Base-by-base conservation (phyloP, 2,113 vertebrate genomes). In the Anhinga anhinga region DNA sequence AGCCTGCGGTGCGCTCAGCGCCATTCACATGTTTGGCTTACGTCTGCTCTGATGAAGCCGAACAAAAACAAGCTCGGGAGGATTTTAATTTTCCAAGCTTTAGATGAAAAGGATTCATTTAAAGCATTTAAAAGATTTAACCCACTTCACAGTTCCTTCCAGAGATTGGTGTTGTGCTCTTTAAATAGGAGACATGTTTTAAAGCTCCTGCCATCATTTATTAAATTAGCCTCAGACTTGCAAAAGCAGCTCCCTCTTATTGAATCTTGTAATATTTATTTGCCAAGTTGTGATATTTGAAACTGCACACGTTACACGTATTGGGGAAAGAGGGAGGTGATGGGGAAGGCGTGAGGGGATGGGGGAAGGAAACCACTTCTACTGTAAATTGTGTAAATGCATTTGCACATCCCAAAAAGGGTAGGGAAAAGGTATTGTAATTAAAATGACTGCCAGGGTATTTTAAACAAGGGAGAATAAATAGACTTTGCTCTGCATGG, bases 181-280 rank as follows among this genome's bases (percentile, higher is more conserved):
- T 95, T 91, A 95, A 97, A 95, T 87, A 94, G 89, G 91, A 96
- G 96, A 58, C 81, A 38, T 66, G 94, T 91, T 92, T 87, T 87
- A 95, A 93, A 95, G 91, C 94, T 91, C 30, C 78, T 94, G 89
- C 95, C 95, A 95, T 94, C 70, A 89, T 96, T 97, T 94, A 97
- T 97, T 96, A 97, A 97, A 97, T 96, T 94, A 96, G 86, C 96
- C 81, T 85, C 95, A 96, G 96, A 97, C 96, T 97, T 95, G 91
- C 93, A 97, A 97, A 97, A 89, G 89, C 84, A 62, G 91, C 93
- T 97, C 94, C 89, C 61, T 95, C 84, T 82, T 95, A 93, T 93
- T 95, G 96, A 90, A 94, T 95, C 96, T 55, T 89, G 94, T 90
- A 90, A 95, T 96, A 94, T 96, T 97, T 97, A 96, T 96, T 95